Percentiles rank a stretch among this genome's conserved stretches.
Conservation (phyloP, 1,140 invertebrate genomes). For the Sitophilus oryzae region DNA sequence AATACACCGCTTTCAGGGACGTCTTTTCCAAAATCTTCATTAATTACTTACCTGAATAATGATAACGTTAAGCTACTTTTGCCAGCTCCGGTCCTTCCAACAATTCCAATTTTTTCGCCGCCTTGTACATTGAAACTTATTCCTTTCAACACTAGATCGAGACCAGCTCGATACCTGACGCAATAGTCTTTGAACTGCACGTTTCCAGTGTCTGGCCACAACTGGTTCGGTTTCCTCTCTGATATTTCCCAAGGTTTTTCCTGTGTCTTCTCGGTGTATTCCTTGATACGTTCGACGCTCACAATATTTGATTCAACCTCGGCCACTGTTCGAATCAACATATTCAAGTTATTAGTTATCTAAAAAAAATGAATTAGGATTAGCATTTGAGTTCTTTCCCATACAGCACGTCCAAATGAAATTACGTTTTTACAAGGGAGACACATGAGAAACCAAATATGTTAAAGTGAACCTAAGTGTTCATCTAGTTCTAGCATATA, state of each 20-base stretch:
- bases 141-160: slow-evolving; percentile 72
- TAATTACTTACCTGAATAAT: slow-evolving; percentile 55
- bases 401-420: too few relatives aligned
- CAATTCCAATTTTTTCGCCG: slow-evolving; percentile 76
- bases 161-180: slow-evolving; percentile 67
- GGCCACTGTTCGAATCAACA: slow-evolving; percentile 92
- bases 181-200: slow-evolving; percentile 71
- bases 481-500: too few relatives aligned
- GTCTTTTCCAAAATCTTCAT: not conserved
- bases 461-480: too few relatives aligned
- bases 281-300: slow-evolving; percentile 93
- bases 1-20: too few relatives aligned
- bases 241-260: slow-evolving; percentile 67
- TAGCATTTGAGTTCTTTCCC: not conserved
- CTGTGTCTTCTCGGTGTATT: slow-evolving; percentile 78
- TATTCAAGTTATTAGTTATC: slow-evolving; percentile 92
- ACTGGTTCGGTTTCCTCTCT: slow-evolving; percentile 48
- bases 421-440: too few relatives aligned
- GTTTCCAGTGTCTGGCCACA: slow-evolving; percentile 69
- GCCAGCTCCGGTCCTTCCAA: slow-evolving; percentile 76
- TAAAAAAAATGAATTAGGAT: slow-evolving; percentile 35
- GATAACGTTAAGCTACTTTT: slow-evolving; percentile 78
- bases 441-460: too few relatives aligned
- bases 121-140: slow-evolving; percentile 63
- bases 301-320: slow-evolving; percentile 97